Conservation (phyloP, 2,113 vertebrate genomes). For the Trichomycterus rosablanca region DNA sequence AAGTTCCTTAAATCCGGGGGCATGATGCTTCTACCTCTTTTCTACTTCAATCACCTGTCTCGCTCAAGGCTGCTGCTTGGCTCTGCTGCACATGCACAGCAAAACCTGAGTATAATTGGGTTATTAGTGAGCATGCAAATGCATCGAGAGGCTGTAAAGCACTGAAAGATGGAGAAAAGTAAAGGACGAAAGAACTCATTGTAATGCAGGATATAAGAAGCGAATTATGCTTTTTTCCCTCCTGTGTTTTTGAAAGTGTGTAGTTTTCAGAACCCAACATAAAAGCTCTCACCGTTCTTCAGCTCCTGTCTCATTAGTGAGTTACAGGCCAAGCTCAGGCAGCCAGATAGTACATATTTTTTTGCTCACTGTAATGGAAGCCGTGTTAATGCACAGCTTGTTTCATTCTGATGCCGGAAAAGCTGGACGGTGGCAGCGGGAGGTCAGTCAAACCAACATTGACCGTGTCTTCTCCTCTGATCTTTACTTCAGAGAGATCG, state of each 20-base stretch:
- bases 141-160: no score
- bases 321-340: constrained; percentile 11
- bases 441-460: constrained; percentile 38
- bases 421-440: constrained; percentile 33
- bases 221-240: background rate
- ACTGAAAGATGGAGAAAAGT: no score
- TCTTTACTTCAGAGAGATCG: background rate
- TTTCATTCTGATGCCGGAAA: constrained; percentile 22
- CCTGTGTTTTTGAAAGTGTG: background rate
- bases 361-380: constrained; percentile 31
- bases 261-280: constrained; percentile 1
- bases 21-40: no score
- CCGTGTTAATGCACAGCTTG: constrained; percentile 34
- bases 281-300: background rate
- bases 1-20: no score
- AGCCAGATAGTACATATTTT: constrained; percentile 3
- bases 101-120: no score
- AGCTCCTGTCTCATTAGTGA: constrained; percentile 12
- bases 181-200: no score
- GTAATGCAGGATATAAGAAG: background rate
- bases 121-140: no score
- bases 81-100: no score
- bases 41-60: no score
- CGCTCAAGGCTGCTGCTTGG: no score
- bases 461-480: constrained; percentile 7